Base-by-base conservation (phyloP, 2,113 vertebrate species). In the Nansenia antarctica region DNA sequence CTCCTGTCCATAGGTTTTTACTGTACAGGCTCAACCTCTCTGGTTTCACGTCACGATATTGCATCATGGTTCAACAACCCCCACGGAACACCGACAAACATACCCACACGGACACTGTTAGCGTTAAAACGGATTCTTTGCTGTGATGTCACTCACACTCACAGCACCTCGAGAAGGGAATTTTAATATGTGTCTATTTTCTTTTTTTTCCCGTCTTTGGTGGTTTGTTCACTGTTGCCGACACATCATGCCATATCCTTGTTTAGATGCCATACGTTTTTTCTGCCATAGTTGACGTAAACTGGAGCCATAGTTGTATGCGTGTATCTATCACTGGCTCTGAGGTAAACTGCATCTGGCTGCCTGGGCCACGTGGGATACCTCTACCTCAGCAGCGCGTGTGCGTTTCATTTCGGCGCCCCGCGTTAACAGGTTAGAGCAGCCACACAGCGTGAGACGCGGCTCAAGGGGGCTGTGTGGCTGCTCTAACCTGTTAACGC, bases 201-300 rank as follows among this genome's bases (percentile, higher is more conserved):
- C 14, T 15, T 42, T 42, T 42, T 42, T 11, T 18, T 0, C 1
- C 18, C 5, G 14, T 42, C 18, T 45, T 49, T 49, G n/a, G n/a
- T 18, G n/a, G 20, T 49, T 49, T 49, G 45, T 49, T 2, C 5
- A 15, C 15, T 49, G 7, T n/a, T 49, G 20, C 1, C 45, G n/a
- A 20, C 45, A 20, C 45, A 49, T 49, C 14, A 42, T 49, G n/a
- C 14, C 45, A 22, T 22, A 49, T 49, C 45, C 14, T 2, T 49
- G 45, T 62, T n/a, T 53, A 14, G 30, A 20, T 66, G 64, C 47
- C 47, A 66, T 53, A 66, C 34, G 24, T 42, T 42, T 22, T 49
- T n/a, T n/a, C 18, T 49, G n/a, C 14, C n/a, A n/a, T 49, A n/a
- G n/a, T n/a, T n/a, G n/a, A n/a, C n/a, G n/a, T n/a, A n/a, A n/a